phyloP scores from a whole-genome alignment of 2,888 invertebrate species.

The Tromatobia lineatoria region DNA sequence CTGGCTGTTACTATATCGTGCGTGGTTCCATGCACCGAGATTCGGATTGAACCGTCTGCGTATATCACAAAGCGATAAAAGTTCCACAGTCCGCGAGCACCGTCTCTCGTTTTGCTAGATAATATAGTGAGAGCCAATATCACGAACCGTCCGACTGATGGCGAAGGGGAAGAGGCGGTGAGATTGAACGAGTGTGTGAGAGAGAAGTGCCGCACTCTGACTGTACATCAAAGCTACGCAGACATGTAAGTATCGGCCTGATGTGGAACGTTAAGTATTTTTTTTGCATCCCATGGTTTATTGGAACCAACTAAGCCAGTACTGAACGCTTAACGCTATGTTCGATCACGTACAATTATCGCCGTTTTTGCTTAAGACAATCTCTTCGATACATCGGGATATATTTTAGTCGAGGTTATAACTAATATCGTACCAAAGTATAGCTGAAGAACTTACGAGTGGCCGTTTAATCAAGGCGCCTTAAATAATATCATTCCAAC shows the following conservation, averaged over 20 bases:
- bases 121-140: conserved; percentile 58
- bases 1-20: conserved; percentile 31
- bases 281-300: conserved; percentile 21
- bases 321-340: conserved; percentile 33
- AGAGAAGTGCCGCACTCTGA: conserved; percentile 21
- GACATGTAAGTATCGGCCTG: conserved; percentile 26
- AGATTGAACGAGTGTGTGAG: conserved; percentile 14
- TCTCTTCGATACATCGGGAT: conserved; percentile 30
- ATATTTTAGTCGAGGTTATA: neutral
- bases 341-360: conserved; percentile 34
- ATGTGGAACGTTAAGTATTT: conserved; percentile 29
- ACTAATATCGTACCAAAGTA: neutral
- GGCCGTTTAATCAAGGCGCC: neutral
- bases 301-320: conserved; percentile 19
- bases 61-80: conserved; percentile 64
- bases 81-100: conserved; percentile 46
- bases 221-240: conserved; percentile 43
- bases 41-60: conserved; percentile 77
- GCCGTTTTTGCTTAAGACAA: neutral
- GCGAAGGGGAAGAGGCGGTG: neutral
- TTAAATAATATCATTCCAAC: neutral
- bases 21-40: conserved; percentile 70
- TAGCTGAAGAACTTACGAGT: neutral
- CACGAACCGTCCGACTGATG: conserved; percentile 29
- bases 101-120: conserved; percentile 57